Conservation (phyloP, 2,797 vertebrate genomes). For the Fratercula arctica region DNA sequence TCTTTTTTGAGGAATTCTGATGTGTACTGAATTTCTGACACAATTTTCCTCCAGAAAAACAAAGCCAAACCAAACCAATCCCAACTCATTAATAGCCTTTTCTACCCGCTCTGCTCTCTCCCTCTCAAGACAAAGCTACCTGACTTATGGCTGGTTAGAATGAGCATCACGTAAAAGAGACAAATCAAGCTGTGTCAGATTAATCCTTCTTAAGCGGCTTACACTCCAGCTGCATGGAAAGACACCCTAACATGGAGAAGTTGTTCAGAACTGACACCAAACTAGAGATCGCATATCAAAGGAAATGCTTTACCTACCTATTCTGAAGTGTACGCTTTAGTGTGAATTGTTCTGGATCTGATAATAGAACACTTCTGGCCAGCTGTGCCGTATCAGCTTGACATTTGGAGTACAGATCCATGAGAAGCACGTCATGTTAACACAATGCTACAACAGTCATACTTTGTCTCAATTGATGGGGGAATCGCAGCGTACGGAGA, state of each 20-base stretch:
- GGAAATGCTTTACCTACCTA: background rate
- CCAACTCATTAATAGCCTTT: background rate
- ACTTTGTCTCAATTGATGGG: slow-evolving; percentile 27
- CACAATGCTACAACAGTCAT: slow-evolving; percentile 16
- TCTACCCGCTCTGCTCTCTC: background rate
- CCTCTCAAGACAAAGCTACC: background rate
- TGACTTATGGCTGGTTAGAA: background rate
- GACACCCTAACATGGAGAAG: background rate
- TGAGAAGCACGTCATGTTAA: slow-evolving; percentile 23
- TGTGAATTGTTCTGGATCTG: background rate
- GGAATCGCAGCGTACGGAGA: slow-evolving; percentile 11
- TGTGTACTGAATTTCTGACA: background rate
- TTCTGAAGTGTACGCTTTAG: background rate
- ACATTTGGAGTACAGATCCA: background rate
- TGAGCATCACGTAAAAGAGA: background rate
- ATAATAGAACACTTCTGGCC: slow-evolving; percentile 1
- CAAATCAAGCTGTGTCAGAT: slow-evolving; percentile 27
- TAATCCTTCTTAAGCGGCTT: background rate
- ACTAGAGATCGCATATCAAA: background rate
- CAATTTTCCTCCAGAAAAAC: background rate
- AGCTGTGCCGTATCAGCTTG: background rate
- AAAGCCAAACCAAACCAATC: background rate
- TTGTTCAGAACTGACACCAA: slow-evolving; percentile 6
- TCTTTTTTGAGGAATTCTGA: background rate
- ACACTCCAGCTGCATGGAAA: background rate